Percentiles rank a stretch among this genome's conserved stretches.
These are phyloP conservation scores for Willowsia nigromaculata DNA, from an alignment of 2,888 invertebrate genomes.

Conservation along the genomic window DNA sequence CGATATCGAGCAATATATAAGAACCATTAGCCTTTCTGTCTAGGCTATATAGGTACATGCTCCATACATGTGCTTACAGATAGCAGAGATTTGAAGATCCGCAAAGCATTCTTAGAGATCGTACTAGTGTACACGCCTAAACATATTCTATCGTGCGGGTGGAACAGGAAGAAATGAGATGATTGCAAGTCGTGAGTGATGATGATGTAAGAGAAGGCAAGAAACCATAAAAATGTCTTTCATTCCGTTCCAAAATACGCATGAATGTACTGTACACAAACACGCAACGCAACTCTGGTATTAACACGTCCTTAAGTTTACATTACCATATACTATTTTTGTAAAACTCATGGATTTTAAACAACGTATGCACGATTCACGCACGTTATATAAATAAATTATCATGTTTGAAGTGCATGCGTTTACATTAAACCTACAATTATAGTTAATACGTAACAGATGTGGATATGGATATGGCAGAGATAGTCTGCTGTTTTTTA, in stretches of 20 bases:
- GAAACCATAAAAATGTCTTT: conserved; percentile 61
- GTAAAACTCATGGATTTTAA: neutral
- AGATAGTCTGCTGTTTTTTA: too few relatives aligned
- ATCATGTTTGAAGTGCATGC: neutral
- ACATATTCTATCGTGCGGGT: too few relatives aligned
- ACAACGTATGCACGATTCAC: neutral
- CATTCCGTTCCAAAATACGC: conserved; percentile 58
- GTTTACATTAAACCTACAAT: neutral
- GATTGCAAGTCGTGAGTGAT: neutral
- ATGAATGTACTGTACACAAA: conserved; percentile 31
- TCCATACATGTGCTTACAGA: too few relatives aligned
- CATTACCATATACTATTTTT: neutral
- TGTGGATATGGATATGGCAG: neutral
- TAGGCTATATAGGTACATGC: neutral
- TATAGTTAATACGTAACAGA: conserved; percentile 4
- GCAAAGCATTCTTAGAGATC: too few relatives aligned
- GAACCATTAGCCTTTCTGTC: neutral
- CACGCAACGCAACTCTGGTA: neutral
- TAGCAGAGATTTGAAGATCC: too few relatives aligned
- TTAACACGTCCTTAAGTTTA: neutral
- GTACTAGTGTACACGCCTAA: too few relatives aligned
- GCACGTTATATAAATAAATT: neutral
- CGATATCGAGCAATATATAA: too few relatives aligned
- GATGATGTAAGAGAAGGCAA: conserved; percentile 30
- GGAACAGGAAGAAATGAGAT: neutral